Base-by-base conservation (phyloP, 2,797 vertebrate genomes). In the Rhodeus uyekii region DNA sequence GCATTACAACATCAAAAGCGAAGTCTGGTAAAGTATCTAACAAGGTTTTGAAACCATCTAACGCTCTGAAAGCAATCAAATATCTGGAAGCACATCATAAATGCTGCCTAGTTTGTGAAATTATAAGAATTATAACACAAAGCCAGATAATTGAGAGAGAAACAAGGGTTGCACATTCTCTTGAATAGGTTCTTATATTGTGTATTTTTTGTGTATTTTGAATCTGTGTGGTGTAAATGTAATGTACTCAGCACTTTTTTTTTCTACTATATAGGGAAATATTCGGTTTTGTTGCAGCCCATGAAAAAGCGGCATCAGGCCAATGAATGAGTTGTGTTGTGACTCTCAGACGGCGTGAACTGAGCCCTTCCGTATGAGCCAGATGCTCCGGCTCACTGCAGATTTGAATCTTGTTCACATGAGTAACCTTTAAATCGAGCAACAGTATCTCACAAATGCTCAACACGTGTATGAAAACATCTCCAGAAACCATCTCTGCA, bases 341-440 rank as follows among this genome's bases (percentile, higher is more conserved):
- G 88, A 89, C 86, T 92, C 89, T 88, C 81, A 90, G 89, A 91
- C 80, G 69, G 50, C 5, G 61, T 80, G 88, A 69, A 55, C 76
- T 50, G 74, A 87, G 90, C 89, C 86, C 86, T 50, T 85, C 86
- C 80, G 83, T 90, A 89, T 90, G 84, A 87, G 78, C 44, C 80
- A 53, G 88, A 87, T 38, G 76, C 86, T 85, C 42, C n/a, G 22
- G 38, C 61, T 32, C 22, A 9, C 42, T 36, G n/a, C 46, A 4
- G 67, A 75, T 38, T 65, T 74, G 44, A 75, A 46, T 53, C 36
- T 55, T 50, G 69, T 34, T 50, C 69, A 34, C 68, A 32, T 71
- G 44, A 32, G 22, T n/a, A 55, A 74, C 71, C 8, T 55, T 38
- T 18, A 55, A 73, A 55, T 36, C 12, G 4, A 73, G 48, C 48